Evolutionary conservation across 1,140 invertebrate genomes (phyloP).

Genomic region (Chionoecetes opilio): DNA sequence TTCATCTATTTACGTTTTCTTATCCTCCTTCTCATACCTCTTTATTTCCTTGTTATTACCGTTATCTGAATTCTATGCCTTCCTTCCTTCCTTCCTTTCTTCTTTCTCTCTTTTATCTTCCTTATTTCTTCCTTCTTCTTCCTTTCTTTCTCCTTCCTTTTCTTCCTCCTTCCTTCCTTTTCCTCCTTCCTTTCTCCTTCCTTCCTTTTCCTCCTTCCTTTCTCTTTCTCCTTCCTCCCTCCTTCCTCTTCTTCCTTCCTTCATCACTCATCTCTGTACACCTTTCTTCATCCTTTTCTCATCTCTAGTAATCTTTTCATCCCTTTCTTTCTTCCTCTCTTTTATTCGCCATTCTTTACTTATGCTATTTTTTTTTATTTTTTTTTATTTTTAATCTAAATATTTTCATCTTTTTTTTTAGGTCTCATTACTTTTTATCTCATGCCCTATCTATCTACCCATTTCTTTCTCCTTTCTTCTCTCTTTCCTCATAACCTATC

Average conservation of each 20-base stretch:
- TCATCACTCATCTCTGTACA: background rate
- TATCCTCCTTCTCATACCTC: background rate
- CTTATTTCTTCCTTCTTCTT: background rate
- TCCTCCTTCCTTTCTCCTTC: background rate
- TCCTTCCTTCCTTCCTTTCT: slow-evolving; percentile 10
- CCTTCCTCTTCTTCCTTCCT: background rate
- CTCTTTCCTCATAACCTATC: background rate
- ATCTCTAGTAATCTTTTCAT: too few species aligned
- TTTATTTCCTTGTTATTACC: too few species aligned
- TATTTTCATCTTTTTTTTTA: too few species aligned
- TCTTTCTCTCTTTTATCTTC: too few species aligned
- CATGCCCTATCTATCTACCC: too few species aligned
- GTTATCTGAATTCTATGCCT: too few species aligned
- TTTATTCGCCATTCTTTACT: too few species aligned
- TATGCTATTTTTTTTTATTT: too few species aligned
- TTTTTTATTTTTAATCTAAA: too few species aligned
- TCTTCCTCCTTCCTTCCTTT: background rate
- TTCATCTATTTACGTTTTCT: background rate
- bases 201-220: background rate
- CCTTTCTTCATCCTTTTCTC: too few species aligned
- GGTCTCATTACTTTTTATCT: too few species aligned
- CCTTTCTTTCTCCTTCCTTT: background rate
- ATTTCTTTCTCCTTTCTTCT: background rate
- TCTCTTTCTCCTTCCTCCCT: background rate
- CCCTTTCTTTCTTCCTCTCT: slow-evolving; percentile 1